Conservation (phyloP, 2,797 vertebrate species). For the Neosilurus mollespiculum region DNA sequence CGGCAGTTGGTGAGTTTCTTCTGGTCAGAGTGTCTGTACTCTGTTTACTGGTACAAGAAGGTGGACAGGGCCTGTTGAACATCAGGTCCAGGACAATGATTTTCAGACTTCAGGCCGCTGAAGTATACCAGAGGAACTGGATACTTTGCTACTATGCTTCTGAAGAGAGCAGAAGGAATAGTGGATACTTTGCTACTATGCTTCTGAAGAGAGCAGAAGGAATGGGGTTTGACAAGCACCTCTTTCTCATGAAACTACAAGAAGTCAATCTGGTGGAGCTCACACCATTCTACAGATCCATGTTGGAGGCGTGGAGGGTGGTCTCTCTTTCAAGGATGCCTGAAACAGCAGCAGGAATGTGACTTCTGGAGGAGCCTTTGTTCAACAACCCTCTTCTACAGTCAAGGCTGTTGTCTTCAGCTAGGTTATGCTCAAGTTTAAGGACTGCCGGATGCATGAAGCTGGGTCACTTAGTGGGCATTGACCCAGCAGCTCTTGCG, state of each 20-base stretch:
- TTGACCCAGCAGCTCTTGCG: neutral
- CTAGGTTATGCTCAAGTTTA: neutral
- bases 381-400: neutral
- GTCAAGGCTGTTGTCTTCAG: neutral
- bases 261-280: neutral
- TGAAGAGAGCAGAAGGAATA: too few relatives aligned
- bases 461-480: neutral
- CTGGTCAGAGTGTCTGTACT: constrained; percentile 1
- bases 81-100: neutral
- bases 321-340: neutral
- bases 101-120: neutral
- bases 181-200: too few relatives aligned
- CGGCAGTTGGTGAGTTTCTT: neutral
- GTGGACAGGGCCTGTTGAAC: neutral
- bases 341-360: neutral
- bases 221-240: neutral
- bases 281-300: neutral
- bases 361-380: neutral
- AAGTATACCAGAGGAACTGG: constrained; percentile 7
- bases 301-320: neutral
- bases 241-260: neutral
- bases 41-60: constrained; percentile 16
- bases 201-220: neutral
- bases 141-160: too few relatives aligned
- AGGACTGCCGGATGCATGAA: neutral